Evolutionary conservation across 2,797 vertebrate genomes (phyloP).

Genomic region (Podarcis lilfordi): DNA sequence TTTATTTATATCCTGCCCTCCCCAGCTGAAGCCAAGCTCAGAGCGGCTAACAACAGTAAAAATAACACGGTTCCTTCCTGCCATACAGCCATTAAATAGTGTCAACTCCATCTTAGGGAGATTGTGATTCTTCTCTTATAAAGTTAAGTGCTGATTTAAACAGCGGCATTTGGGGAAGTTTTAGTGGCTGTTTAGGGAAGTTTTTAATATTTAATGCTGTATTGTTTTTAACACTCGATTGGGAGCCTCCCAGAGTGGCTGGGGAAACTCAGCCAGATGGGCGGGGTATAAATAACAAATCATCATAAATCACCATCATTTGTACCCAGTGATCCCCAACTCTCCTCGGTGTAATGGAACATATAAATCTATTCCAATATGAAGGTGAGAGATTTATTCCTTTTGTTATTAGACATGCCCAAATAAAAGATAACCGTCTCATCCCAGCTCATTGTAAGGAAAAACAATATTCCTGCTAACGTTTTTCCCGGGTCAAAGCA

Average conservation of each 20-base stretch:
- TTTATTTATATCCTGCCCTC: too few relatives aligned
- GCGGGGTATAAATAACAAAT: too few relatives aligned
- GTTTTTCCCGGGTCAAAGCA: background rate
- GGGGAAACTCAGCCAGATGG: too few relatives aligned
- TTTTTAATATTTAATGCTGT: too few relatives aligned
- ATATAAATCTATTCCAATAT: slow-evolving; percentile 7
- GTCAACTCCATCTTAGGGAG: background rate
- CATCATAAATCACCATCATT: background rate
- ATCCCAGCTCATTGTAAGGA: background rate
- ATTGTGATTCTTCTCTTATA: background rate
- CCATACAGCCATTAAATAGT: background rate
- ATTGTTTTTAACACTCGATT: too few relatives aligned
- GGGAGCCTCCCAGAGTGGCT: too few relatives aligned
- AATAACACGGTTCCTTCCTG: background rate
- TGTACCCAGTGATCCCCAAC: background rate
- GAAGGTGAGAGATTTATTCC: slow-evolving; percentile 1
- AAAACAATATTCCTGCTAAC: background rate
- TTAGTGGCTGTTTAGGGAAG: too few relatives aligned
- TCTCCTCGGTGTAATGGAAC: background rate
- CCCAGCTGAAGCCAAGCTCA: too few relatives aligned
- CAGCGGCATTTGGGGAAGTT: background rate
- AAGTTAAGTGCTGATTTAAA: slow-evolving; percentile 8
- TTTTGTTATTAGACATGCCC: background rate
- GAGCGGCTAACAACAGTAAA: too few relatives aligned
- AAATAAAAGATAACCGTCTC: slow-evolving; percentile 9